phyloP scores from a whole-genome alignment of 2,797 vertebrate species.

The Tadarida brasiliensis region DNA sequence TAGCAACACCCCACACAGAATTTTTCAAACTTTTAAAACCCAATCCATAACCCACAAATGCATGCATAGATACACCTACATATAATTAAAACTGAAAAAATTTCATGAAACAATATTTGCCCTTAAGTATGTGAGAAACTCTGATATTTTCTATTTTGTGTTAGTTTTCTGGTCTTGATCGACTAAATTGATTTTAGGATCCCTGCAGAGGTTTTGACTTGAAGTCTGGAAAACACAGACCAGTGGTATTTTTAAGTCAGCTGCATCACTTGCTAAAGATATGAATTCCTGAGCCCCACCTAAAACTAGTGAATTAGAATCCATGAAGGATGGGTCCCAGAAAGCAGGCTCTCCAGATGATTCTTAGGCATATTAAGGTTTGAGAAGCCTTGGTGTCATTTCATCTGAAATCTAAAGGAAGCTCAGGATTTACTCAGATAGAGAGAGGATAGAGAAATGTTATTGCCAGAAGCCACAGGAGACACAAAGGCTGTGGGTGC shows the following conservation, averaged over 20 bases:
- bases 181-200: constrained; percentile 19
- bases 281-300: constrained; percentile 2
- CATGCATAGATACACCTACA: background rate
- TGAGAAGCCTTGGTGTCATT: background rate
- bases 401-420: constrained; percentile 7
- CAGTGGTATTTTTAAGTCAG: constrained; percentile 45
- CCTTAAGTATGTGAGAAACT: background rate
- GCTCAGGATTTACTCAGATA: background rate
- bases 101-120: constrained; percentile 27
- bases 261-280: background rate
- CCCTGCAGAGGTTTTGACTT: background rate
- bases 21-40: constrained; percentile 11
- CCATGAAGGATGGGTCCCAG: background rate
- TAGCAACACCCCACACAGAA: background rate
- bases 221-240: constrained; percentile 6
- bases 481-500: background rate
- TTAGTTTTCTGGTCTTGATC: background rate
- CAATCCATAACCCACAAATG: background rate
- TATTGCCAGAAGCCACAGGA: background rate
- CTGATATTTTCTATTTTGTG: constrained; percentile 35
- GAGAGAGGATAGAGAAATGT: background rate
- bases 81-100: background rate
- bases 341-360: background rate
- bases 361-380: background rate
- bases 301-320: constrained; percentile 39